Evolutionary conservation across 2,888 invertebrate genomes (phyloP).

Genomic region (Syrista parreyssii): DNA sequence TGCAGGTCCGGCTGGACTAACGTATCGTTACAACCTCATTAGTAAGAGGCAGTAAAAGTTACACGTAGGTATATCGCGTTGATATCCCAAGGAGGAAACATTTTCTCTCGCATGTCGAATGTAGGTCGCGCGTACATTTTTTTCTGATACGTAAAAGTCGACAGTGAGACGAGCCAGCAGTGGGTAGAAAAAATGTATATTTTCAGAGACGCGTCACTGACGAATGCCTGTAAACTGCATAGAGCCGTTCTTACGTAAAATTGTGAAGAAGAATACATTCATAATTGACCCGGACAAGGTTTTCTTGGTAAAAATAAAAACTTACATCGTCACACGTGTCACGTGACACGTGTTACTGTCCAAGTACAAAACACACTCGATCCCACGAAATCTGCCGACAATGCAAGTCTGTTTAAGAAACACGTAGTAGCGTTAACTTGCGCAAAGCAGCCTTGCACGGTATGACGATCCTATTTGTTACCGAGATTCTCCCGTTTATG

Average conservation of each 20-base stretch:
- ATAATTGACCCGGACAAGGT: neutral
- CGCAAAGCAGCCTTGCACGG: slow-evolving; percentile 18
- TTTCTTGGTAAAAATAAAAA: neutral
- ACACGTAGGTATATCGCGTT: neutral
- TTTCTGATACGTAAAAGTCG: neutral
- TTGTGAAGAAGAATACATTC: too few relatives aligned
- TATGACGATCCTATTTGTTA: slow-evolving; percentile 17
- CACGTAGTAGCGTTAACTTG: slow-evolving; percentile 16
- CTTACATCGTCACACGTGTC: neutral
- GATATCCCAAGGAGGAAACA: neutral
- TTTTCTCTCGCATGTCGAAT: neutral
- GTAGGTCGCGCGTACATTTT: neutral
- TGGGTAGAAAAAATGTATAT: neutral
- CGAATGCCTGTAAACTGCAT: too few relatives aligned
- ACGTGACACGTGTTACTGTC: neutral
- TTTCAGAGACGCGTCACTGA: neutral
- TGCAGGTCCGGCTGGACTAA: neutral
- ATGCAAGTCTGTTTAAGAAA: neutral
- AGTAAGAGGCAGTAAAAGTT: neutral
- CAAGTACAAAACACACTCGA: neutral
- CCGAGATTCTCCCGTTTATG: neutral
- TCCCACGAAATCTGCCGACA: neutral
- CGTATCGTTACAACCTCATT: neutral
- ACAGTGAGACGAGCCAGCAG: too few relatives aligned
- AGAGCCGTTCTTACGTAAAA: too few relatives aligned